Evolutionary conservation across 2,113 vertebrate species (phyloP).

Genomic region (Gracilinanus agilis): DNA sequence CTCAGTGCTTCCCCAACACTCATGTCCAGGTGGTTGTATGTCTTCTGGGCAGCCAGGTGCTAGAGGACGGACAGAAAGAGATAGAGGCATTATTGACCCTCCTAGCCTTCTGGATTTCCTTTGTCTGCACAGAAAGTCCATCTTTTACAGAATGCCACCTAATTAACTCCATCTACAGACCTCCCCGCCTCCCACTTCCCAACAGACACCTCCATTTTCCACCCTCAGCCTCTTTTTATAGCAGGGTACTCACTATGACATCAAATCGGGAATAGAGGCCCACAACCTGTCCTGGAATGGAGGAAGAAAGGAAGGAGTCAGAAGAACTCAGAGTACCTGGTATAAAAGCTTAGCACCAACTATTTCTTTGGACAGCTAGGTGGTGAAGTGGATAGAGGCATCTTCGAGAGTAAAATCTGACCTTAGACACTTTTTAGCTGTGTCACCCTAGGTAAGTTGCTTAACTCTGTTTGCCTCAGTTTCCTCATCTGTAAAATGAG

Average conservation of each 20-base stretch:
- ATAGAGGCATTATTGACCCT: not conserved
- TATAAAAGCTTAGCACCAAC: not conserved
- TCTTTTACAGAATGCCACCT: not conserved
- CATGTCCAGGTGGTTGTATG: slow-evolving; percentile 94
- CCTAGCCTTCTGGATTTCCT: too few species aligned
- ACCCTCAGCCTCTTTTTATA: not conserved
- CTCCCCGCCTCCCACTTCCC: not conserved
- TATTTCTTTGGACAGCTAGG: not conserved
- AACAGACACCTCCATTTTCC: not conserved
- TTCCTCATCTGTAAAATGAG: not conserved
- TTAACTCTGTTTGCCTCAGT: not conserved
- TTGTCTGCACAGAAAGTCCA: not conserved
- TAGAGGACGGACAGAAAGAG: slow-evolving; percentile 52
- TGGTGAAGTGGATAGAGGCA: not conserved
- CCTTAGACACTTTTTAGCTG: not conserved
- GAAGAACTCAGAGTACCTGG: slow-evolving; percentile 27
- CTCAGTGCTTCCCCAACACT: slow-evolving; percentile 89
- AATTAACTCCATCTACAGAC: not conserved
- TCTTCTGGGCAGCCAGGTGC: slow-evolving; percentile 95
- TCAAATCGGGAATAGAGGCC: slow-evolving; percentile 97
- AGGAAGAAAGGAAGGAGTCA: not conserved
- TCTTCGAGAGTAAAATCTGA: not conserved
- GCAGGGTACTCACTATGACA: slow-evolving; percentile 92
- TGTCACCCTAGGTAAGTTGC: not conserved
- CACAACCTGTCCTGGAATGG: slow-evolving; percentile 90